Base-by-base conservation (phyloP, 2,888 invertebrate genomes). In the Brachyptera putata region DNA sequence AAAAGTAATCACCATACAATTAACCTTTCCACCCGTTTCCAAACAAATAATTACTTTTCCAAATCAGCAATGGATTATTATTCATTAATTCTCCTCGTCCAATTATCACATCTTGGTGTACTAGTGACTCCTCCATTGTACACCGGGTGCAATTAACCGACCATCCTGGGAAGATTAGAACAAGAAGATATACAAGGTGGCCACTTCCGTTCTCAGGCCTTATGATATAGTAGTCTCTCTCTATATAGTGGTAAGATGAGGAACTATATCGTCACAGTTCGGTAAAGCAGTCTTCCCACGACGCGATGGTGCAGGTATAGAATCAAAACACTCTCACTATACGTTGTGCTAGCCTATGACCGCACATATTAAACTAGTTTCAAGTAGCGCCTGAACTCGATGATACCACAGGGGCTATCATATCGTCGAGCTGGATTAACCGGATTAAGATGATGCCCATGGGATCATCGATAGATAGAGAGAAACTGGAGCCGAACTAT, bases 351-450 rank as follows among this genome's bases (percentile, higher is more conserved):
- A 30, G 30, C 30, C 11, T 43, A 16, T 30, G 30, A 30, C 30
- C 30, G 30, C 30, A 11, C 7, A 30, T 5, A 30, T 30, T 5
- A 30, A 30, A 30, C 30, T 7, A 30, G 30, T 30, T 30, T 24
- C 39, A n/a, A 34, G 22, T 2, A 22, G 24, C 48, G 21, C 50
- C 26, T 18, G 16, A n/a, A 30, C 34, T 11, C 30, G 16, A 34
- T n/a, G 22, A 53, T 30, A 24, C 49, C 18, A 11, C 21, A 2
- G 11, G 53, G 53, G 53, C 34, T 53, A 53, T 53, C 53, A 34
- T 36, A 53, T 53, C 53, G 36, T 53, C n/a, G n/a, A 53, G 34
- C 53, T 53, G 53, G 53, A 53, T 53, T 53, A 53, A 53, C 53
- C 53, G 53, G 53, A 53, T 53, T 53, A 50, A n/a, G n/a, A 13